phyloP scores from a whole-genome alignment of 1,140 invertebrate species.

The Nasonia vitripennis region DNA sequence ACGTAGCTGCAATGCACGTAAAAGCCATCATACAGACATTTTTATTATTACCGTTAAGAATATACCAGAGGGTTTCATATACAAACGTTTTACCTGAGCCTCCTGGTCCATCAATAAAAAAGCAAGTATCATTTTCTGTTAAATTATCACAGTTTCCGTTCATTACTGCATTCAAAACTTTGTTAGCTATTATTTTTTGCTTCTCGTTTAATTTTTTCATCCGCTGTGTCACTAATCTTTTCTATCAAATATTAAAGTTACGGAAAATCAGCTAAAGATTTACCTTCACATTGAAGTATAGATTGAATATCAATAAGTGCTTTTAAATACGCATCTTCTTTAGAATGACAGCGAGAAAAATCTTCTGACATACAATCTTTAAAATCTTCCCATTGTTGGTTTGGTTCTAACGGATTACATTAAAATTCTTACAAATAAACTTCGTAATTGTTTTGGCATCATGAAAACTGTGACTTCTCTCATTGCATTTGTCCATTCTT shows the following conservation, averaged over 20 bases:
- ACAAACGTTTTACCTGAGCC: slow-evolving; percentile 59
- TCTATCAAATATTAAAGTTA: background rate
- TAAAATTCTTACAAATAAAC: slow-evolving; percentile 32
- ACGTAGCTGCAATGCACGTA: slow-evolving; percentile 64
- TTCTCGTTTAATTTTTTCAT: slow-evolving; percentile 34
- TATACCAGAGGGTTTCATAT: slow-evolving; percentile 54
- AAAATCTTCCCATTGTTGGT: slow-evolving; percentile 48
- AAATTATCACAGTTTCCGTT: background rate
- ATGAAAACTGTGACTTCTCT: slow-evolving; percentile 6
- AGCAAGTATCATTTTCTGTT: background rate
- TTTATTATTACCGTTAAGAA: slow-evolving; percentile 53
- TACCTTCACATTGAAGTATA: slow-evolving; percentile 21
- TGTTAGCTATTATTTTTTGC: slow-evolving; percentile 41
- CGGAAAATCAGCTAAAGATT: slow-evolving; percentile 5
- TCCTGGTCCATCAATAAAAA: slow-evolving; percentile 53
- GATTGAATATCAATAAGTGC: slow-evolving; percentile 19
- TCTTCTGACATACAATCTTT: slow-evolving; percentile 45
- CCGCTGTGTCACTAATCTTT: too few species aligned
- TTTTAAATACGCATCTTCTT: background rate
- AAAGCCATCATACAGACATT: slow-evolving; percentile 64
- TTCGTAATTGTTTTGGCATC: slow-evolving; percentile 40
- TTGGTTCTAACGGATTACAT: slow-evolving; percentile 30
- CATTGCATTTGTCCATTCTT: slow-evolving; percentile 57
- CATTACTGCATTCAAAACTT: slow-evolving; percentile 4
- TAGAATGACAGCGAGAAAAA: background rate